A percentile compares a stretch with the other conserved stretches of the same genome.
Conservation (phyloP, 2,113 vertebrate species). For the Petroica traversi region DNA sequence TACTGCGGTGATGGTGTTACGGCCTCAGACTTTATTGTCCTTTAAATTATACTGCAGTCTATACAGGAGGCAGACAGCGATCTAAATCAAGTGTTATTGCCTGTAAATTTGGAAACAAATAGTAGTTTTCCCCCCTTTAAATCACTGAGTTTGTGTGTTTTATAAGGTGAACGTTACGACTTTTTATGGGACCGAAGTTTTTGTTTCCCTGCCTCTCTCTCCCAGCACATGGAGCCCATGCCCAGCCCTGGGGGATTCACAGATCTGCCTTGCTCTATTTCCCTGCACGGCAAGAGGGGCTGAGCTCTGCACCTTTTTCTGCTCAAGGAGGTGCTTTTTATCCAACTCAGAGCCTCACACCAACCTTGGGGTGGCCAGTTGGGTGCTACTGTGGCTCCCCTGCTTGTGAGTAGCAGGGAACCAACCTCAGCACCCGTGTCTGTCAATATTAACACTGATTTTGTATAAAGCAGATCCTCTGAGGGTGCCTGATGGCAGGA, state of each 20-base stretch:
- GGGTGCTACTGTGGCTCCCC: fast-evolving
- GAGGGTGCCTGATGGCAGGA: fast-evolving
- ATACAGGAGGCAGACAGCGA: conserved; percentile 70
- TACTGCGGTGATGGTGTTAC: conserved; percentile 55
- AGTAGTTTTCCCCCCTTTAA: conserved; percentile 72
- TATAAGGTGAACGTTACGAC: conserved; percentile 43
- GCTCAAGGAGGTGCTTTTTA: background rate
- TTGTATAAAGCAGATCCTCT: background rate
- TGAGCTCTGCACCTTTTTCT: background rate
- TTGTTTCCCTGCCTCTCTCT: background rate
- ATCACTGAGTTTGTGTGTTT: conserved; percentile 63
- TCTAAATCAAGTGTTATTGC: conserved; percentile 79
- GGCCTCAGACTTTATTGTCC: conserved; percentile 78
- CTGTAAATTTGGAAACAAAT: conserved; percentile 79
- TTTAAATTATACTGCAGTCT: conserved; percentile 78
- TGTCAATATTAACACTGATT: fast-evolving
- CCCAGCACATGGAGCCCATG: fast-evolving
- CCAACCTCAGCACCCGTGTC: fast-evolving
- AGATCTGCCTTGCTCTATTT: background rate
- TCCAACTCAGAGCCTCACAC: fast-evolving
- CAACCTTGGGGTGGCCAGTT: fast-evolving
- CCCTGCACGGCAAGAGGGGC: fast-evolving
- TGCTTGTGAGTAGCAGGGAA: fast-evolving
- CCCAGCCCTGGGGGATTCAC: fast-evolving
- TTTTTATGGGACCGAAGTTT: background rate